Base-by-base conservation (phyloP, 2,888 invertebrate species). In the Thyatira batis region DNA sequence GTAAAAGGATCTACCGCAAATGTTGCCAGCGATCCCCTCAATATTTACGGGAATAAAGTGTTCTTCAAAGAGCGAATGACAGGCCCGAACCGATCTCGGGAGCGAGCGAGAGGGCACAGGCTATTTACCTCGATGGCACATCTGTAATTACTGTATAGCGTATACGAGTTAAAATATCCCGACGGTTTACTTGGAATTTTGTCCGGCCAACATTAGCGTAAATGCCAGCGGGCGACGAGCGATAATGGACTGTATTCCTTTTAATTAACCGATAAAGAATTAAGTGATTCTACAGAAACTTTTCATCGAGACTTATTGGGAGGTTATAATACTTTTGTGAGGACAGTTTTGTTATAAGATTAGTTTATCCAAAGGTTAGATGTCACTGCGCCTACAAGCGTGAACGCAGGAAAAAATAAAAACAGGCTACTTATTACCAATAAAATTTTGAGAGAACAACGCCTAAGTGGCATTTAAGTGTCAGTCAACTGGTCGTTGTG, bases 391-490 rank as follows among this genome's bases (percentile, higher is more conserved):
- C 33, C 21, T 45, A 25, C 9, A 28, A 25, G 48, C 27, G 27
- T 27, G 60, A 58, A 60, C 66, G 58, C 56, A 61, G 76, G 69
- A 76, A 84, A 80, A 85, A 85, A 74, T 74, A 76, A 76, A 75
- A 78, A 79, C 82, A 80, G 68, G 82, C 84, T 88, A 86, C 87
- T 89, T 88, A 85, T 76, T 78, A 87, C 78, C 77, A 85, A 89
- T 90, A 89, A 88, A 85, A 84, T 77, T 89, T 91, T 76, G 83
- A 86, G 81, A 81, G 84, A 85, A 87, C 84, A 86, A 80, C 84
- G 78, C 80, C 67, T 89, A 85, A 89, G 84, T 89, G 88, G 89
- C 84, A 89, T 88, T 88, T 85, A 87, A 76, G 89, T 89, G 91
- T 90, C 91, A 90, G 88, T 91, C 89, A 89, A 91, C 89, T 83